phyloP scores from a whole-genome alignment of 2,113 vertebrate species.

The Petromus typicus region DNA sequence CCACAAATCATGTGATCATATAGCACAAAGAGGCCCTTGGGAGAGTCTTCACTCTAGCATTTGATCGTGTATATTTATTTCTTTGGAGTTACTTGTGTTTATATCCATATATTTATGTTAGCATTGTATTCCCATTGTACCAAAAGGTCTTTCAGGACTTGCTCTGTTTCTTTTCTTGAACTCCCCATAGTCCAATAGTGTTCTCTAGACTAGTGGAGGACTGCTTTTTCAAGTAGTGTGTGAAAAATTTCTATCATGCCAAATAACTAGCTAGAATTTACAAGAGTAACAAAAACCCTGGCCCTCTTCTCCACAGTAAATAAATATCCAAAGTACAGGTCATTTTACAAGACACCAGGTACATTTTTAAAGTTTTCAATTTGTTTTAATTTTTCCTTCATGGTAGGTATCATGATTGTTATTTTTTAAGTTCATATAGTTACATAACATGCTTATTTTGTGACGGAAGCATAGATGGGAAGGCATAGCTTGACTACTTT shows the following conservation, averaged over 20 bases:
- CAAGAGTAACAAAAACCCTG: constrained; percentile 34
- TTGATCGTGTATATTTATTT: constrained; percentile 78
- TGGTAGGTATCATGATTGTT: not conserved
- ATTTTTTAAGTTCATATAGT: not conserved
- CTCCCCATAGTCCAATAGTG: constrained; percentile 61
- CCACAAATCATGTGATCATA: constrained; percentile 69
- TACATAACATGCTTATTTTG: not conserved
- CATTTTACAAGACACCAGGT: not conserved
- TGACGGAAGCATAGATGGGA: not conserved
- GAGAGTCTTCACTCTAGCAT: constrained; percentile 32
- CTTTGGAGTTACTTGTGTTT: constrained; percentile 60
- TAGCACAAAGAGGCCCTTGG: constrained; percentile 49
- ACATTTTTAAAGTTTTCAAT: constrained; percentile 21
- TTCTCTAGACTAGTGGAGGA: not conserved
- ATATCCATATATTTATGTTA: constrained; percentile 74
- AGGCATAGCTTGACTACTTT: not conserved
- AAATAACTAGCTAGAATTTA: constrained; percentile 70
- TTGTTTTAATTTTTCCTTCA: constrained; percentile 35
- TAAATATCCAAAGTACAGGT: not conserved
- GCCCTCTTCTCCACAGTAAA: constrained; percentile 2
- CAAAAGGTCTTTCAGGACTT: constrained; percentile 53
- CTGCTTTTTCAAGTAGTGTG: constrained; percentile 47
- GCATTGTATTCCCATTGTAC: constrained; percentile 54
- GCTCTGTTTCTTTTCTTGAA: constrained; percentile 36
- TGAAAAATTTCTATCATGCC: constrained; percentile 67